These are phyloP conservation scores for Cacoxenus indagator DNA, from an alignment of 2,888 invertebrate species.

Conservation along the genomic window DNA sequence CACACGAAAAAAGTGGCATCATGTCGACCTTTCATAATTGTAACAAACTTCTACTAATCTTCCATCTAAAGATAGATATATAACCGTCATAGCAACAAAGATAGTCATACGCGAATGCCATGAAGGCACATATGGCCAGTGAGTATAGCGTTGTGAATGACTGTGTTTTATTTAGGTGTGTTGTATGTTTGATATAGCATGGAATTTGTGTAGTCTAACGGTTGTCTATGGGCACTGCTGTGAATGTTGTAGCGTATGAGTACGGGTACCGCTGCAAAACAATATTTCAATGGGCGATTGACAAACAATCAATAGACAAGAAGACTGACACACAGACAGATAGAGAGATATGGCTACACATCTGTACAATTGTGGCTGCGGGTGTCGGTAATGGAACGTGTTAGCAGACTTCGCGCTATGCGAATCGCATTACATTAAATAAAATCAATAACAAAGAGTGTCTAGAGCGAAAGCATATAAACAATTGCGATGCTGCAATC, in stretches of 20 bases:
- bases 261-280: not conserved
- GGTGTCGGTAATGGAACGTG: not conserved
- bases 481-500: not conserved
- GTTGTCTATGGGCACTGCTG: not conserved
- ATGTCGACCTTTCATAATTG: not conserved
- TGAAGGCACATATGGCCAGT: not conserved
- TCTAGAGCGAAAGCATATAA: conserved; percentile 14
- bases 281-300: conserved; percentile 60
- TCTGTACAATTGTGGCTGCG: no score
- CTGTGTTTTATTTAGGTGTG: not conserved
- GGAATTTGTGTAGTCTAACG: not conserved
- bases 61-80: not conserved
- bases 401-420: not conserved
- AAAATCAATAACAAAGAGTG: not conserved
- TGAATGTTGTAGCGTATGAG: not conserved
- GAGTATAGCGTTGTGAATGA: not conserved
- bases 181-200: not conserved
- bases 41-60: not conserved
- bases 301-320: not conserved
- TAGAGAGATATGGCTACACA: no score
- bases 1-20: not conserved
- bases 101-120: not conserved
- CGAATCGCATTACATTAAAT: conserved; percentile 59
- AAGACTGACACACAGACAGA: no score
- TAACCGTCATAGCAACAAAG: not conserved